Percentiles rank a stretch among this genome's conserved stretches.
phyloP scores from a whole-genome alignment of 2,888 invertebrate species.

The Asteroscopus sphinx region DNA sequence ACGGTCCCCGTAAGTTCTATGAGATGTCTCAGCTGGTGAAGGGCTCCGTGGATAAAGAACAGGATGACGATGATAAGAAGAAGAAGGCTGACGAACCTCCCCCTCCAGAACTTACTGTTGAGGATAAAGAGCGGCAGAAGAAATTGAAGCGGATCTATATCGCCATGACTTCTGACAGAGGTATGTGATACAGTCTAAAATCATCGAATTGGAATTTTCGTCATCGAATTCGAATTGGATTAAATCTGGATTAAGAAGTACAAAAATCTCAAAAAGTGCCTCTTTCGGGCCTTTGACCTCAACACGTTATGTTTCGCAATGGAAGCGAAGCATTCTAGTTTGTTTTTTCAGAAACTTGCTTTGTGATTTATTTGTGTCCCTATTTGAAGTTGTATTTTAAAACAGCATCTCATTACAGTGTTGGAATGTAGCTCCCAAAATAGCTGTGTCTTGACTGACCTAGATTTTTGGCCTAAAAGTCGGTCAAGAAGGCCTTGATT shows the following conservation, averaged over 20 bases:
- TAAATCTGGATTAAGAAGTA: no score
- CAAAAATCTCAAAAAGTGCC: no score
- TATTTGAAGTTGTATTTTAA: slow-evolving; percentile 3
- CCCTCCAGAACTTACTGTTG: slow-evolving; percentile 81
- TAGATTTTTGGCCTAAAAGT: slow-evolving; percentile 20
- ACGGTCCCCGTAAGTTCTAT: slow-evolving; percentile 92
- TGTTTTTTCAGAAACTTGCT: not conserved
- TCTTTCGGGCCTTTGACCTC: no score
- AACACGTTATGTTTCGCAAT: not conserved
- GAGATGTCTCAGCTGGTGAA: slow-evolving; percentile 74
- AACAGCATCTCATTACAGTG: slow-evolving; percentile 2
- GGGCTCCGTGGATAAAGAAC: slow-evolving; percentile 62
- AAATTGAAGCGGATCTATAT: slow-evolving; percentile 87
- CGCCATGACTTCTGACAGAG: slow-evolving; percentile 93
- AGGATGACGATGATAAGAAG: not conserved
- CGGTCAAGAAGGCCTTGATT: slow-evolving; percentile 20
- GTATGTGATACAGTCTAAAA: no score
- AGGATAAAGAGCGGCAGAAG: slow-evolving; percentile 64
- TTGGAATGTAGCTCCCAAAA: not conserved
- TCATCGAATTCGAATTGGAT: no score
- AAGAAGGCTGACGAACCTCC: slow-evolving; percentile 53
- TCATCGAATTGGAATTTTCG: no score
- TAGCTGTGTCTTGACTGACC: slow-evolving; percentile 5
- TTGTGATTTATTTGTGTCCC: not conserved
- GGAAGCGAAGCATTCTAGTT: not conserved